Evolutionary conservation across 2,797 vertebrate genomes (phyloP).

Genomic region (Macrochelys suwanniensis): DNA sequence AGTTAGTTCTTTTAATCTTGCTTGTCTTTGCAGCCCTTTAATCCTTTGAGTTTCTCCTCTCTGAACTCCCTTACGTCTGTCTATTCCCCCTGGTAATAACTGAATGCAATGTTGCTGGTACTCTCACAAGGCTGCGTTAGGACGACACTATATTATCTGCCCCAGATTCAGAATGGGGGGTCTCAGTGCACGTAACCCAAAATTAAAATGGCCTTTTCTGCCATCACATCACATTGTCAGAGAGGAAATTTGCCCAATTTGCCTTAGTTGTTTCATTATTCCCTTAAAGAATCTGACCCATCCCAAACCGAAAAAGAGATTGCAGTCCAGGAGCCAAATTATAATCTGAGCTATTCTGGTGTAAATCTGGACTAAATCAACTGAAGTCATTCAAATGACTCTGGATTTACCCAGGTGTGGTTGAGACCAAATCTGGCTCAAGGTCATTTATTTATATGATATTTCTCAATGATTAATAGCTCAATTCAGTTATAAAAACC

Average conservation of each 20-base stretch:
- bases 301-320: neutral
- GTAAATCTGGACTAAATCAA: neutral
- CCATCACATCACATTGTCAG: neutral
- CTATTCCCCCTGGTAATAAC: neutral
- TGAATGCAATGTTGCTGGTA: neutral
- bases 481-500: neutral
- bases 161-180: neutral
- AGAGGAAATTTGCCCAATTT: constrained; percentile 14
- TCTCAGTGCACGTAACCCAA: neutral
- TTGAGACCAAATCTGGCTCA: neutral
- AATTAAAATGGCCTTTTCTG: neutral
- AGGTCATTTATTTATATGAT: neutral
- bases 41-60: neutral
- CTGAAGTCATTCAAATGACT: neutral
- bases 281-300: neutral
- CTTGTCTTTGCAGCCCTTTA: neutral
- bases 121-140: neutral
- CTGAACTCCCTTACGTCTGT: neutral
- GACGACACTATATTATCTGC: neutral
- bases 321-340: neutral
- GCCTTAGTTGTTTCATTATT: constrained; percentile 12
- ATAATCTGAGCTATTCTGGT: neutral
- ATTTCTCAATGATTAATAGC: neutral
- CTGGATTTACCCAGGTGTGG: neutral
- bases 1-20: neutral